Conservation (phyloP, 2,888 invertebrate species). For the Arrhopalites spinosus region DNA sequence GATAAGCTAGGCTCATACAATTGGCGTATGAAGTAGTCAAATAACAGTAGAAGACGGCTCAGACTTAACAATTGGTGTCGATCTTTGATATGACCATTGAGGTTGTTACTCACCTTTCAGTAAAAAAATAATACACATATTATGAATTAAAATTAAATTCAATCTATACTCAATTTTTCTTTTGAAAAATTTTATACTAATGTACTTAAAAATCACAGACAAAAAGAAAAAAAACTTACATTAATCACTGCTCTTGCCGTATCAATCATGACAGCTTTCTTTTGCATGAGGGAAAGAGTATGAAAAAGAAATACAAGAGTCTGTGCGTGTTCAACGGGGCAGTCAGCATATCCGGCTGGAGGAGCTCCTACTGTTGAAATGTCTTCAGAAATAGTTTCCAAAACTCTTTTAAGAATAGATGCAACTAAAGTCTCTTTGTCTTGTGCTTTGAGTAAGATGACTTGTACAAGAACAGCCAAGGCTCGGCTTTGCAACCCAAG, state of each 20-base stretch:
- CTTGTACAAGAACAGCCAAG: constrained; percentile 80
- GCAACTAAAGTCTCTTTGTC: constrained; percentile 89
- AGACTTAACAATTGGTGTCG: constrained; percentile 74
- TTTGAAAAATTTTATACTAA: neutral
- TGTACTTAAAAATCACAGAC: neutral
- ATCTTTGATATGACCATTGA: constrained; percentile 46
- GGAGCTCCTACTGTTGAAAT: constrained; percentile 61
- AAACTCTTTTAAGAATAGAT: constrained; percentile 87
- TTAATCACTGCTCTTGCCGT: constrained; percentile 57
- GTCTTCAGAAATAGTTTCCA: constrained; percentile 86
- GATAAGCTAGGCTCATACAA: constrained; percentile 89
- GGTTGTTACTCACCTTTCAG: constrained; percentile 41
- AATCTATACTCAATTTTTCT: neutral
- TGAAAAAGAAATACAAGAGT: constrained; percentile 91
- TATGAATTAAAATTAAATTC: neutral
- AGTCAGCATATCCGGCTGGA: constrained; percentile 47
- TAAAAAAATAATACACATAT: no score
- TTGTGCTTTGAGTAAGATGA: constrained; percentile 77
- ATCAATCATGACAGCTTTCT: constrained; percentile 83
- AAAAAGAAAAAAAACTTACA: constrained; percentile 38
- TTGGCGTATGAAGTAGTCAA: constrained; percentile 94
- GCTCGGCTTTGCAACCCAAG: constrained; percentile 75
- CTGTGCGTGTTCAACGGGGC: constrained; percentile 83
- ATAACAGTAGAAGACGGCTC: constrained; percentile 79
- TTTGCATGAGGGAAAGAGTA: constrained; percentile 92